Evolutionary conservation across 2,797 vertebrate species (phyloP).

Genomic region (Bufotes viridis): DNA sequence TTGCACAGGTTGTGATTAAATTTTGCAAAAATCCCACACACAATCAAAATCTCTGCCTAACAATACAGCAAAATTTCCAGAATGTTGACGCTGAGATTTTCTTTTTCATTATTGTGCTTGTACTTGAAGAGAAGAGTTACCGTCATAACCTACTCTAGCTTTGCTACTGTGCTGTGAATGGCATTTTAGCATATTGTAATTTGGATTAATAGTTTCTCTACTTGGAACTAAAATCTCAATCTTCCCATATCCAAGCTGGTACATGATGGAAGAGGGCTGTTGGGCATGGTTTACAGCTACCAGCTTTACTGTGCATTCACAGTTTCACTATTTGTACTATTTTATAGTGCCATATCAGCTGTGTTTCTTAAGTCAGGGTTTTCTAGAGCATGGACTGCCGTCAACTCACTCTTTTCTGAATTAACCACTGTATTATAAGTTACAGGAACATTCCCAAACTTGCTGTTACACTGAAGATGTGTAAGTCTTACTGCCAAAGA

Average conservation of each 20-base stretch:
- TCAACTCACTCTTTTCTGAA: background rate
- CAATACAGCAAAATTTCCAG: background rate
- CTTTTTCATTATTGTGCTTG: background rate
- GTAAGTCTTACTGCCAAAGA: slow-evolving; percentile 64
- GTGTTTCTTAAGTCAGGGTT: background rate
- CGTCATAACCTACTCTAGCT: background rate
- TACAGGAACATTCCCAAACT: background rate
- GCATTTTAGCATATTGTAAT: background rate
- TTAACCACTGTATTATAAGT: background rate
- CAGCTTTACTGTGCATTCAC: background rate
- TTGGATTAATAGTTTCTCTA: background rate
- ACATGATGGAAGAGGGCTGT: background rate
- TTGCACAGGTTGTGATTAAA: slow-evolving; percentile 20
- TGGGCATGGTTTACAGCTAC: background rate
- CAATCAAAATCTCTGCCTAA: background rate
- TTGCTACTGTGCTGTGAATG: background rate
- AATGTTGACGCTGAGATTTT: background rate
- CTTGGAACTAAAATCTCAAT: background rate
- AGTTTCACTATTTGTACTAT: background rate
- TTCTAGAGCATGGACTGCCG: background rate
- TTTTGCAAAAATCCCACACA: background rate
- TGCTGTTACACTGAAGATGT: slow-evolving; percentile 1
- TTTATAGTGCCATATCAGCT: background rate
- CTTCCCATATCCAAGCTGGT: background rate
- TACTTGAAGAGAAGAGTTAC: background rate